A percentile compares a stretch with the other conserved stretches of the same genome.
These are phyloP conservation scores for Crematogaster levior DNA, from an alignment of 2,888 invertebrate genomes.

Conservation along the genomic window DNA sequence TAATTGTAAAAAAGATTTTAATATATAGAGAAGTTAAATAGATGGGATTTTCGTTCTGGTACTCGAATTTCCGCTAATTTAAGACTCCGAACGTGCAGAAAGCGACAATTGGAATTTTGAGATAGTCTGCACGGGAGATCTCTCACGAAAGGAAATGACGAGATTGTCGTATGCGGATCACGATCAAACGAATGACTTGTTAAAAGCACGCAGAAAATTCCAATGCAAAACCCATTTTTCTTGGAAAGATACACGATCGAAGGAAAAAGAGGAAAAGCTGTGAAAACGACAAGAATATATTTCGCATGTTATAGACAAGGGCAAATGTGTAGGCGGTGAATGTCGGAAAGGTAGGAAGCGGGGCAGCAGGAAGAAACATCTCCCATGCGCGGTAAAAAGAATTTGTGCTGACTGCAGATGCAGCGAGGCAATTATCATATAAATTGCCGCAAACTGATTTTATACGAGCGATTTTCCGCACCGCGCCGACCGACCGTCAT, in stretches of 20 bases:
- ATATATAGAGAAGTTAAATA: background rate
- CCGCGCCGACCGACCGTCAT: slow-evolving; percentile 14
- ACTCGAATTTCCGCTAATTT: background rate
- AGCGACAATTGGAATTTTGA: background rate
- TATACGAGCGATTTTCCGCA: slow-evolving; percentile 42
- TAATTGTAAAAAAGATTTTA: background rate
- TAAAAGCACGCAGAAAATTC: slow-evolving; percentile 17
- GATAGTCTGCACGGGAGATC: background rate
- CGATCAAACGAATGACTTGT: background rate
- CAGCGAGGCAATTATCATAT: slow-evolving; percentile 80
- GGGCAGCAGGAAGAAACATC: background rate
- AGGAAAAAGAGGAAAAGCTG: background rate
- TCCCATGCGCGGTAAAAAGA: slow-evolving; percentile 54
- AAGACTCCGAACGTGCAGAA: background rate
- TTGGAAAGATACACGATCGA: slow-evolving; percentile 13
- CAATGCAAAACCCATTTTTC: slow-evolving; percentile 8
- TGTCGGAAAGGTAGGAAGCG: slow-evolving; percentile 7
- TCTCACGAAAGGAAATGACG: background rate
- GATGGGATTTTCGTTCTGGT: background rate
- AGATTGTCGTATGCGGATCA: slow-evolving; percentile 9
- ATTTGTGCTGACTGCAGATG: slow-evolving; percentile 55
- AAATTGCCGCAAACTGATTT: slow-evolving; percentile 79
- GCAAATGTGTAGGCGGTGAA: background rate
- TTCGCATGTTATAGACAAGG: slow-evolving; percentile 25
- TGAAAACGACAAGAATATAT: slow-evolving; percentile 27